Base-by-base conservation (phyloP, 2,113 vertebrate genomes). In the Xyrauchen texanus region DNA sequence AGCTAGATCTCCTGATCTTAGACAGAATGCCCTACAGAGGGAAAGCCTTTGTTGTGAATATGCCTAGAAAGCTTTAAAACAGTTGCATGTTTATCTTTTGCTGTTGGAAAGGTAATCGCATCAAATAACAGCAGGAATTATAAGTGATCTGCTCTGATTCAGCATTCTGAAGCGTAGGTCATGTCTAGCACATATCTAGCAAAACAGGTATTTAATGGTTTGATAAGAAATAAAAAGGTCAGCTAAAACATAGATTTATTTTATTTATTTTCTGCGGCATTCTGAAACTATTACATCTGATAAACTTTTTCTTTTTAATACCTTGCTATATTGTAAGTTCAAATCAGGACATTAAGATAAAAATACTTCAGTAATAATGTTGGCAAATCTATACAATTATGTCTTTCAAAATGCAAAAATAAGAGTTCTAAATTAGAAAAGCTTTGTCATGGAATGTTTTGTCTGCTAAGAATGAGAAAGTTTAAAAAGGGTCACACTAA, bases 1-100 rank as follows among this genome's bases (percentile, higher is more conserved):
- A 34, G 52, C 68, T 62, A 49, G 49, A 8, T 52, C 81, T 80
- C 80, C 64, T 85, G 85, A 83, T 76, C 69, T 65, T 64, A 42
- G 16, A 5, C 8, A 49, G 8, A 49, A 49, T 49, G 47, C 6
- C 47, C 47, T 49, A 58, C 55, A n/a, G 2, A 55, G 12, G 12
- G 55, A 58, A 45, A 13, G 16, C 62, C 55, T 76, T 52, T 53
- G 62, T 44, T 76, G 51, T 15, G 49, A 53, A 15, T 34, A 7
- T 15, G 61, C 60, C 8, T 76, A 45, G 7, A 55, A 46, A 74
- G 11, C 4, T 63, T 12, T 46, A 21, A 57, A 8, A 21, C 46
- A 8, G 16, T 46, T 47, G 10, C 0, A 47, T 47, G 10, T 51
- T n/a, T 15, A 11, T n/a, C 10, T 58, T n/a, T 49, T 64, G 45